These are phyloP conservation scores for Spodoptera exigua DNA, from an alignment of 2,888 invertebrate genomes.

Conservation along the genomic window DNA sequence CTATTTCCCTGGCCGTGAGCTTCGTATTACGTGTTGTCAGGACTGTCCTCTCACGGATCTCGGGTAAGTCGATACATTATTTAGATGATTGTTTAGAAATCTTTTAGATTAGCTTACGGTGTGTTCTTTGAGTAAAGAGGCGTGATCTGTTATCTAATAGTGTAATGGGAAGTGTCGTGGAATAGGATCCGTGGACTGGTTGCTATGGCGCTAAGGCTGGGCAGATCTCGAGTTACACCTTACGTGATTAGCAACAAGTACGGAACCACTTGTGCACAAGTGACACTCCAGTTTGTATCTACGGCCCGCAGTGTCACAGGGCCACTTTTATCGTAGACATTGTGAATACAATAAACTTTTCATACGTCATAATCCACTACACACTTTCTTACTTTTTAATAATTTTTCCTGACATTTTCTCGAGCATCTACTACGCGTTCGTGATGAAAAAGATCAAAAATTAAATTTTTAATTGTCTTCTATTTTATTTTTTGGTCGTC, in stretches of 20 bases:
- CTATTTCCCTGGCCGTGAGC: constrained; percentile 59
- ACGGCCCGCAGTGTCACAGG: constrained; percentile 21
- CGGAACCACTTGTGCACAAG: constrained; percentile 35
- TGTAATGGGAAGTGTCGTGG: constrained; percentile 60
- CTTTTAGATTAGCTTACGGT: constrained; percentile 22
- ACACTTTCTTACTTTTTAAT: too few species aligned
- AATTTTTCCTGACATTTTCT: too few species aligned
- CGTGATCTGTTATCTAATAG: constrained; percentile 39
- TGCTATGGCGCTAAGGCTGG: constrained; percentile 71
- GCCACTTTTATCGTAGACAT: constrained; percentile 34
- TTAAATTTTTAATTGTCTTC: too few species aligned
- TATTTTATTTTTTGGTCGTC: too few species aligned
- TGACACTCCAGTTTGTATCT: constrained; percentile 17
- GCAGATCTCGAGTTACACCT: constrained; percentile 48
- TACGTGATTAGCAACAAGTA: constrained; percentile 49
- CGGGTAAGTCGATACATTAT: constrained; percentile 61
- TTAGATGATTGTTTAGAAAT: constrained; percentile 49
- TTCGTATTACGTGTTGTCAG: constrained; percentile 54
- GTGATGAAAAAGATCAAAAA: too few species aligned
- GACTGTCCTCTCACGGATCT: constrained; percentile 62
- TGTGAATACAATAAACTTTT: constrained; percentile 21
- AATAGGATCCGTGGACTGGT: constrained; percentile 64
- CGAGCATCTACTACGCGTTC: too few species aligned
- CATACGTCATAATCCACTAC: neutral
- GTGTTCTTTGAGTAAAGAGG: constrained; percentile 26